Evolutionary conservation across 2,113 vertebrate genomes (phyloP).

Genomic region (Lichenostomus cassidix): DNA sequence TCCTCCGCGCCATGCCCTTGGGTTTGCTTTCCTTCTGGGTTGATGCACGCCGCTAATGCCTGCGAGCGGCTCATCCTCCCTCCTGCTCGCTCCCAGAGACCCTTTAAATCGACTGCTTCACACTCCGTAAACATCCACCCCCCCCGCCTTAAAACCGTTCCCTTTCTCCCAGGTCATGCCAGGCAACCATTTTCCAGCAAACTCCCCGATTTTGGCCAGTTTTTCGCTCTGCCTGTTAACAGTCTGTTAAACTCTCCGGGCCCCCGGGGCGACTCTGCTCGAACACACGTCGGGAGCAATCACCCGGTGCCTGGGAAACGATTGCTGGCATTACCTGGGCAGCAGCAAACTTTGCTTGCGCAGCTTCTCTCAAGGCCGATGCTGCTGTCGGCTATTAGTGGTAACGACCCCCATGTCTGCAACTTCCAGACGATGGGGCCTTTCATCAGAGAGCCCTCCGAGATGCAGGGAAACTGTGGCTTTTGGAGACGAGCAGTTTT

Average conservation of each 20-base stretch:
- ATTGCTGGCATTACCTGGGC: conserved; percentile 28
- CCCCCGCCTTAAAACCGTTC: background rate
- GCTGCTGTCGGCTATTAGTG: background rate
- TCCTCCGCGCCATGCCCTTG: background rate
- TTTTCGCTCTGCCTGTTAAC: background rate
- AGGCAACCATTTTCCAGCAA: conserved; percentile 2
- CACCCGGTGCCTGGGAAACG: background rate
- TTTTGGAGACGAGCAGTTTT: background rate
- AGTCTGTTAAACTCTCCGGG: background rate
- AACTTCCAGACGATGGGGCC: background rate
- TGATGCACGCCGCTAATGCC: background rate
- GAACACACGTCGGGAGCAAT: background rate
- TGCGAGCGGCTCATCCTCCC: background rate
- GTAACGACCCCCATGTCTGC: conserved; percentile 4
- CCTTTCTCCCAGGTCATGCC: background rate
- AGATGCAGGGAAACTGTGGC: background rate
- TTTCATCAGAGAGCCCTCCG: background rate
- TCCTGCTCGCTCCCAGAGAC: background rate
- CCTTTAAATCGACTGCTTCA: background rate
- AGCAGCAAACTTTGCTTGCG: conserved; percentile 18
- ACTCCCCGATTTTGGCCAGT: background rate
- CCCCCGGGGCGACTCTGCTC: background rate
- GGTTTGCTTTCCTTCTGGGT: background rate
- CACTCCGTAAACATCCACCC: background rate
- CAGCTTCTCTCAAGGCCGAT: background rate